Evolutionary conservation across 2,888 invertebrate genomes (phyloP).

Genomic region (Gastrophysa polygoni): DNA sequence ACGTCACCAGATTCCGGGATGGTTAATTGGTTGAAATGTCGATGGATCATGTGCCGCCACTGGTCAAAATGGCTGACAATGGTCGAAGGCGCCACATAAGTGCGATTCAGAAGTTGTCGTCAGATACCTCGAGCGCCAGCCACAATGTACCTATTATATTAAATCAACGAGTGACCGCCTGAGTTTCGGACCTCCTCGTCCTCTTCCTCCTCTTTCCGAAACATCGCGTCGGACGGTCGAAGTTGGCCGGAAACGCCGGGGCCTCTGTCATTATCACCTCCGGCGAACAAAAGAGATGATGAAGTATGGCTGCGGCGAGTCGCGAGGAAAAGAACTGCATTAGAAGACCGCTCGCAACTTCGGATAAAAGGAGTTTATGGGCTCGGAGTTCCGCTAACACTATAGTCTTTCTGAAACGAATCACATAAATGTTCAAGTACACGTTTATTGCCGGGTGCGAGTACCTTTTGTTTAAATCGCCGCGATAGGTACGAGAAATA

Average conservation of each 20-base stretch:
- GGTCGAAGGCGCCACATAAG: slow-evolving; percentile 53
- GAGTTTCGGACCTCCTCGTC: slow-evolving; percentile 41
- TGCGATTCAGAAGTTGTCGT: slow-evolving; percentile 51
- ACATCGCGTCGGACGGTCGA: slow-evolving; percentile 52
- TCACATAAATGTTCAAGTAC: too few relatives aligned
- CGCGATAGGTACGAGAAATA: too few relatives aligned
- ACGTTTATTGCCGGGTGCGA: too few relatives aligned
- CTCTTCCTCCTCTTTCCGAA: slow-evolving; percentile 31
- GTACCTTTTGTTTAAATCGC: too few relatives aligned
- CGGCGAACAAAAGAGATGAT: slow-evolving; percentile 56
- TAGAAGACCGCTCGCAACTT: slow-evolving; percentile 41
- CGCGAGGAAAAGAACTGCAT: slow-evolving; percentile 55
- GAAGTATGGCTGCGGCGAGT: slow-evolving; percentile 51
- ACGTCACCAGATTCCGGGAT: too few relatives aligned
- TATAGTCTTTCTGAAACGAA: background rate
- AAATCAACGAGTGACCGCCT: slow-evolving; percentile 50
- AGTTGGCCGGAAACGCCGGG: slow-evolving; percentile 56
- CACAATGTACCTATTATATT: slow-evolving; percentile 57
- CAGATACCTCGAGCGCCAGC: slow-evolving; percentile 53
- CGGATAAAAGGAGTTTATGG: background rate
- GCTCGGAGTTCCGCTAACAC: background rate
- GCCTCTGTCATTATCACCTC: slow-evolving; percentile 59
- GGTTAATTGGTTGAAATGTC: too few relatives aligned
- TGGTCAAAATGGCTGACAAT: slow-evolving; percentile 27
- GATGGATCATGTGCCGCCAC: slow-evolving; percentile 12